Percentiles rank a stretch among this genome's conserved stretches.
Evolutionary conservation across 92 coral and sea anemone species (phyloP).

Genomic region (Parazoanthus atlanticus): DNA sequence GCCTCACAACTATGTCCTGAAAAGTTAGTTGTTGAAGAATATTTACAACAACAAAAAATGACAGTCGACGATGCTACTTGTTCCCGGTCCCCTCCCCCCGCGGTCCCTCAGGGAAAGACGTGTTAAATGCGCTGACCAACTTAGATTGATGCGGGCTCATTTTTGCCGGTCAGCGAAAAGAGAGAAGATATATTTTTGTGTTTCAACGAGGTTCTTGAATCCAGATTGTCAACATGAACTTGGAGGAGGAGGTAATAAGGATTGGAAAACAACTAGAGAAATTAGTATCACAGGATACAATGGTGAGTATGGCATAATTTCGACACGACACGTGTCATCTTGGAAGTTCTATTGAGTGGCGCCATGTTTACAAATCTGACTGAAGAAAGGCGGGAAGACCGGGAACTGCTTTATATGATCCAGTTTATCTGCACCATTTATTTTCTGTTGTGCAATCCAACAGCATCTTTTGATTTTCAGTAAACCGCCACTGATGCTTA

Average conservation of each 20-base stretch:
- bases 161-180: constrained; percentile 10
- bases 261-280: constrained; percentile 45
- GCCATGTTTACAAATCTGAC: constrained; percentile 41
- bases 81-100: background rate
- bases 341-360: constrained; percentile 7
- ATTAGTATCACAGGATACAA: constrained; percentile 28
- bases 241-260: constrained; percentile 43
- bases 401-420: background rate
- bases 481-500: background rate
- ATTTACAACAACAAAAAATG: too few species aligned
- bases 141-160: constrained; percentile 15
- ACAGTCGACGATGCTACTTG: too few species aligned
- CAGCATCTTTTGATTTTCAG: background rate
- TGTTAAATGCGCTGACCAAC: background rate
- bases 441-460: background rate
- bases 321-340: constrained; percentile 36
- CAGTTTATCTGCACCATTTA: background rate
- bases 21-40: too few species aligned
- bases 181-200: background rate
- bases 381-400: constrained; percentile 8
- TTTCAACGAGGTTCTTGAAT: background rate
- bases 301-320: constrained; percentile 17
- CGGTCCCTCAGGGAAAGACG: background rate
- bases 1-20: too few species aligned
- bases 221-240: constrained; percentile 20